Base-by-base conservation (phyloP, 2,113 vertebrate genomes). In the Nerophis ophidion region DNA sequence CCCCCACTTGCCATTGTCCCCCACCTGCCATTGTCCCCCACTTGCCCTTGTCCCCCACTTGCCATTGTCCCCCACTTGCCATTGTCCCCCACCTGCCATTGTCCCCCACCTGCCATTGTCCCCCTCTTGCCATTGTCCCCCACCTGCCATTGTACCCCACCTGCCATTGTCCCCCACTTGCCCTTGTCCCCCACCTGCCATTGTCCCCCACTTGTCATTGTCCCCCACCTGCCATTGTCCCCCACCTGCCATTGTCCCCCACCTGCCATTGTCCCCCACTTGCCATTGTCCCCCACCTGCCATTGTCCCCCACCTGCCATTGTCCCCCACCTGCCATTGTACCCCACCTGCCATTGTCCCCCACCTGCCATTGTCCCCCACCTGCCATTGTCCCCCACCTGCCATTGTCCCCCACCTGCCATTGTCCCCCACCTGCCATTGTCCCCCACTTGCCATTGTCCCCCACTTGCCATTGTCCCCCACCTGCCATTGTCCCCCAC, bases 331-430 rank as follows among this genome's bases (percentile, higher is more conserved):
- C 80, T 84, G 81, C n/a, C n/a, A n/a, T n/a, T n/a, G n/a, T n/a
- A n/a, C n/a, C n/a, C 82, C 86, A 85, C 87, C 84, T 87, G 87
- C 76, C 76, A 79, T 72, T 75, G 72, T 70, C 70, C 58, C 74
- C 65, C 65, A 68, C 79, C 80, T 84, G 81, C n/a, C n/a, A n/a
- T n/a, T n/a, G n/a, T n/a, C n/a, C n/a, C n/a, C 82, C 86, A 85
- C 87, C 84, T 87, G 87, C 76, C 76, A 79, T 72, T 75, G 72
- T 70, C 70, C 58, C 74, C 65, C 65, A 68, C 79, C 80, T 84
- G 81, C n/a, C n/a, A n/a, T n/a, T n/a, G n/a, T n/a, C n/a, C n/a
- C n/a, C 82, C 86, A 85, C 87, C 84, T 87, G 87, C 76, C 76
- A 79, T 72, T 75, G 72, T 70, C 70, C 58, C 74, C 65, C 65